phyloP scores from a whole-genome alignment of 2,113 vertebrate species.

The Alaudala cheleensis region DNA sequence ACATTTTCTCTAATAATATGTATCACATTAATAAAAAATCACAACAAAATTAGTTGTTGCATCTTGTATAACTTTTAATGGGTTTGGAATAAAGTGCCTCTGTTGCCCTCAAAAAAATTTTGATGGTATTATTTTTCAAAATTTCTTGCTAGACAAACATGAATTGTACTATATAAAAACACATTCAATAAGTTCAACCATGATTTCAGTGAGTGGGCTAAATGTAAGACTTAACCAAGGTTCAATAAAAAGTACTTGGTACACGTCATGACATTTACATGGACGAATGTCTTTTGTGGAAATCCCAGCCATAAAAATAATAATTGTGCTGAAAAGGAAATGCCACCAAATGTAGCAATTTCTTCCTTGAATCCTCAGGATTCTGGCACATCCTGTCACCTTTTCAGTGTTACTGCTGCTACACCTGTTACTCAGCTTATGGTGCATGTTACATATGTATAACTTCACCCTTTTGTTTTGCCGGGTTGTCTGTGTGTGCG shows the following conservation, averaged over 20 bases:
- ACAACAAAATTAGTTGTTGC: not conserved
- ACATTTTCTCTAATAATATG: not conserved
- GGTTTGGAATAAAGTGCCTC: not conserved
- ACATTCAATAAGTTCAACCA: not conserved
- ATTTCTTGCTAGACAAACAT: not conserved
- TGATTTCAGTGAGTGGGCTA: not conserved
- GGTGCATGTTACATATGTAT: not conserved
- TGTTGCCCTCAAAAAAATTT: not conserved
- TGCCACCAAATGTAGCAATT: not conserved
- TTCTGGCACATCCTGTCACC: not conserved
- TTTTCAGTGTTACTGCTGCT: not conserved
- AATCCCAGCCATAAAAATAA: not conserved
- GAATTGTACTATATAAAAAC: not conserved
- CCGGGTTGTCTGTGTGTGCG: not conserved
- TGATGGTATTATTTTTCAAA: not conserved
- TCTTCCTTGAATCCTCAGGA: not conserved
- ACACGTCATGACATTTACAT: fast-evolving
- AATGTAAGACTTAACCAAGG: not conserved
- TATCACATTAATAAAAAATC: not conserved
- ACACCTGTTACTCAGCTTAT: not conserved
- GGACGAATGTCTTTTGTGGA: not conserved
- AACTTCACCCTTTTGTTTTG: not conserved
- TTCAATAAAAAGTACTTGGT: not conserved
- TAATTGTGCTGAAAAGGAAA: not conserved
- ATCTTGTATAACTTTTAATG: not conserved